phyloP scores from a whole-genome alignment of 2,113 vertebrate species.

The Narcine bancroftii region DNA sequence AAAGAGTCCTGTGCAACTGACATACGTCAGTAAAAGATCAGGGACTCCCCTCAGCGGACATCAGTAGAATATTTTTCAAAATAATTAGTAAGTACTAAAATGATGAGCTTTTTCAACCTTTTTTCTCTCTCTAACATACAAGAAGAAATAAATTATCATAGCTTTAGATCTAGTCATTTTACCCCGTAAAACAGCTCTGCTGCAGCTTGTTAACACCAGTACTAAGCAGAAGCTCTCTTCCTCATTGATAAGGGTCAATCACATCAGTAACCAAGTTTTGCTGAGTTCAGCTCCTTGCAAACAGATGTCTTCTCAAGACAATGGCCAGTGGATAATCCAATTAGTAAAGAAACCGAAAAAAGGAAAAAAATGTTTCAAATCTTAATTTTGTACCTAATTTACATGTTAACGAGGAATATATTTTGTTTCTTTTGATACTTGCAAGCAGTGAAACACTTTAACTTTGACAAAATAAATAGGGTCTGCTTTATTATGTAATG shows the following conservation, averaged over 20 bases:
- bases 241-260: background rate
- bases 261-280: background rate
- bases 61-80: background rate
- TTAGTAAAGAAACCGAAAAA: background rate
- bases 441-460: background rate
- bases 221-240: background rate
- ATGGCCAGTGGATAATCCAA: background rate
- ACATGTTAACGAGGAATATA: background rate
- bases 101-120: background rate
- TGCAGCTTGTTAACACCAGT: background rate
- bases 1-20: background rate
- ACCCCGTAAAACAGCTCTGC: background rate
- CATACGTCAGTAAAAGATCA: background rate
- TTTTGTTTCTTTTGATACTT: background rate
- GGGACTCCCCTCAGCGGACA: background rate
- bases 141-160: background rate
- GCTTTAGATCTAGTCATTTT: background rate
- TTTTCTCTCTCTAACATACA: background rate
- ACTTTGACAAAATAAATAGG: background rate
- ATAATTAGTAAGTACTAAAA: background rate
- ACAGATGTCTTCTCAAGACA: background rate
- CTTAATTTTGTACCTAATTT: conserved; percentile 23
- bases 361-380: background rate
- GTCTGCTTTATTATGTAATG: background rate
- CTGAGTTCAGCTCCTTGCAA: background rate